Conservation (phyloP, 2,797 vertebrate genomes). For the Syncerus caffer region DNA sequence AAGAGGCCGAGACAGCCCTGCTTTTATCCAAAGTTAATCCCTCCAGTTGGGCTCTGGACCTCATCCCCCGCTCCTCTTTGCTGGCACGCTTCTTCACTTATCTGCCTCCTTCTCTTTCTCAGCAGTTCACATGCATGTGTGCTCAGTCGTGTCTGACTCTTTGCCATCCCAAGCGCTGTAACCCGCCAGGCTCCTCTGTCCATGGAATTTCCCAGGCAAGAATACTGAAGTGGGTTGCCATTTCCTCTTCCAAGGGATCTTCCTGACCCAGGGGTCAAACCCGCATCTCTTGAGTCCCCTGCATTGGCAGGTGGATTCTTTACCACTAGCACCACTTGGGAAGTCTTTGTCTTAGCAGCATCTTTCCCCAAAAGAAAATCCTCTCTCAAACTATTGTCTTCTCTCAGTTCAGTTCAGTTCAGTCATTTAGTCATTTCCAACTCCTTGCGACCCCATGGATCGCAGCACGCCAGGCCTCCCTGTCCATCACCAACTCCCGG, state of each 20-base stretch:
- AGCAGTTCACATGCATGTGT: background rate
- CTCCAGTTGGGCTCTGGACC: background rate
- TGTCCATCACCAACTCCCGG: too few relatives aligned
- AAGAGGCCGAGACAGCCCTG: background rate
- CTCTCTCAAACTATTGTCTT: background rate
- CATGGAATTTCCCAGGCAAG: background rate
- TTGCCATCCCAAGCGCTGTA: background rate
- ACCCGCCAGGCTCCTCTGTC: background rate
- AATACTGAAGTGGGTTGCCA: background rate
- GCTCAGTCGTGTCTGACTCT: rapidly evolving
- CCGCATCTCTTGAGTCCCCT: background rate
- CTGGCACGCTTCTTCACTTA: background rate
- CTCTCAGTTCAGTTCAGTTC: background rate
- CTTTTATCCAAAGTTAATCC: background rate
- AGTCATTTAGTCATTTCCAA: too few relatives aligned
- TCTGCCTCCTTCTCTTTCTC: background rate
- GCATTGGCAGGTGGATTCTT: background rate
- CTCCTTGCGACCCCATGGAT: too few relatives aligned
- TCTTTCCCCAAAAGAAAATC: background rate
- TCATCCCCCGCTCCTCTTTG: background rate
- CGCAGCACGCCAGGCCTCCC: too few relatives aligned
- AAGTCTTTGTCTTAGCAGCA: background rate
- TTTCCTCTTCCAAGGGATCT: background rate
- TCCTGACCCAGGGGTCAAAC: background rate
- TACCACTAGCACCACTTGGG: background rate